Base-by-base conservation (phyloP, 2,797 vertebrate species). In the Pangasius larnaudii region DNA sequence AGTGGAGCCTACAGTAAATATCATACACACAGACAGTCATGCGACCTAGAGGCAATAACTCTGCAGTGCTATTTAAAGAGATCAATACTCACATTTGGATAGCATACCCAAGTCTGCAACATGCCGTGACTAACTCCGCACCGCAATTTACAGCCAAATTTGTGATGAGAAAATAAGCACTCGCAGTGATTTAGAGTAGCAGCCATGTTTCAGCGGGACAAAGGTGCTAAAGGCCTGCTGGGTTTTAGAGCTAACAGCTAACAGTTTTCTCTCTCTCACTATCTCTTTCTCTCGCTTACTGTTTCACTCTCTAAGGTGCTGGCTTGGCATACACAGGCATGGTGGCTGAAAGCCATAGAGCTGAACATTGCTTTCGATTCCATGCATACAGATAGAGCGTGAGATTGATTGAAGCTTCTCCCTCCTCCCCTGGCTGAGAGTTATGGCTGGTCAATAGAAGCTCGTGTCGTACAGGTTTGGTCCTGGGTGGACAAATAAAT, bases 341-440 rank as follows among this genome's bases (percentile, higher is more conserved):
- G 2, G 69, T 92, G 93, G 93, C 90, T 89, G 90, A 94, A 92
- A 91, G 90, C 86, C 89, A 91, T 19, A 88, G 85, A 89, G 90
- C 78, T 24, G 22, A 90, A 92, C 89, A 92, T 91, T 91, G 81
- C 87, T 92, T 94, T 88, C 88, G 86, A 91, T 91, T 92, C 89
- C 36, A 90, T 85, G 91, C 88, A 82, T 87, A 83, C 89, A 61
- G 53, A 83, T 49, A 79, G 36, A 80, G 79, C 5, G 10, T 1
- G n/a, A 49, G 88, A 92, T 90, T 91, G 91, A 92, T 90, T 88
- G 33, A 46, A 84, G 83, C 74, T 46, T 84, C 88, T 79, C 27
- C 72, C 77, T 80, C 58, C 63, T 74, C 22, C 63, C 78, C 71
- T 84, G 58, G 33, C 82, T n/a, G 74, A 59, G 58, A 53, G 88